A percentile compares a stretch with the other conserved stretches of the same genome.
Evolutionary conservation across 2,113 vertebrate genomes (phyloP).

Genomic region (Cacatua alba): DNA sequence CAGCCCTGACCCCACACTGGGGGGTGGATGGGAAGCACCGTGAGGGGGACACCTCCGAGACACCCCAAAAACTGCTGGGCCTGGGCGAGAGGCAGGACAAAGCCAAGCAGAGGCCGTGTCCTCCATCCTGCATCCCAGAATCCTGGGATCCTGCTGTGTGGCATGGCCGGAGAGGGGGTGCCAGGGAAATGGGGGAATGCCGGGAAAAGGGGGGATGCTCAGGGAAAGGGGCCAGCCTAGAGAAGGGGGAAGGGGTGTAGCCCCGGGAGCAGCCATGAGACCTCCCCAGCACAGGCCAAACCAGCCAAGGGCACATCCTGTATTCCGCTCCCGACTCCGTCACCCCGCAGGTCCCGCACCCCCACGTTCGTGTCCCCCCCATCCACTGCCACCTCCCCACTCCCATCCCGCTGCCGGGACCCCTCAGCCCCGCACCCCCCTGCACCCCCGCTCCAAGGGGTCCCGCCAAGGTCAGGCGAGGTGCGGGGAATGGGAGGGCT

Average conservation of each 20-base stretch:
- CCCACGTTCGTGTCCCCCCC: background rate
- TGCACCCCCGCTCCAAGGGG: background rate
- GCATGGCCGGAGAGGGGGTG: background rate
- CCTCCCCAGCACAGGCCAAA: background rate
- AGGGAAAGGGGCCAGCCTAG: background rate
- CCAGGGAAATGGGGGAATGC: background rate
- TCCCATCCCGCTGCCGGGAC: background rate
- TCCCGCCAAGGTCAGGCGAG: background rate
- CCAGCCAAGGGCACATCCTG: background rate
- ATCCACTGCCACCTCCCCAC: background rate
- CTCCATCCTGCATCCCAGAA: background rate
- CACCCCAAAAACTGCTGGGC: background rate
- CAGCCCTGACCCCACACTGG: background rate
- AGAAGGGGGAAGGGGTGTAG: background rate
- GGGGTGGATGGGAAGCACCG: background rate
- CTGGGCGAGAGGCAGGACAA: too few species aligned
- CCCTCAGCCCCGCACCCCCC: background rate
- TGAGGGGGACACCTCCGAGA: background rate
- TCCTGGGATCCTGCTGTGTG: background rate
- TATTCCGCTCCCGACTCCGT: background rate
- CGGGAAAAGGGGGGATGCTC: background rate
- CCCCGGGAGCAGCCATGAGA: background rate
- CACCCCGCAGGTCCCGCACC: rapidly evolving
- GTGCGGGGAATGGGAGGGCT: background rate
- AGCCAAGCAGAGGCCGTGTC: background rate